Conservation (phyloP, 2,888 invertebrate genomes). For the Tipula lateralis region DNA sequence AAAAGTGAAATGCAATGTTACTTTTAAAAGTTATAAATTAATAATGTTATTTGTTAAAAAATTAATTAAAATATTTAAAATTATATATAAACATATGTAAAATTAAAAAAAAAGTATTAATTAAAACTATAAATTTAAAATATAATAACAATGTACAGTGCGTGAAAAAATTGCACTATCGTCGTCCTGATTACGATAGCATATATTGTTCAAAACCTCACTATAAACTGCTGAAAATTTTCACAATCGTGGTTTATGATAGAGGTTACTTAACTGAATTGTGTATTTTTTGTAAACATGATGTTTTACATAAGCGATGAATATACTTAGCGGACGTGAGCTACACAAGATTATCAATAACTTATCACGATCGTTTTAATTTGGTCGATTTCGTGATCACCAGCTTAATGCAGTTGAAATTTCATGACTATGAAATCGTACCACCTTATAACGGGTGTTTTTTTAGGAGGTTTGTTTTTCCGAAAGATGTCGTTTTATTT, state of each 20-base stretch:
- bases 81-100: not conserved
- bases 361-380: not conserved
- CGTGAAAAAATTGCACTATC: not conserved
- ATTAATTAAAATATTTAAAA: not conserved
- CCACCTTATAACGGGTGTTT: no score
- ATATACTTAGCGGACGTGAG: not conserved
- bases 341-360: not conserved
- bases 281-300: no score
- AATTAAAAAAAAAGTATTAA: not conserved
- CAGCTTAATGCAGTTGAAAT: no score
- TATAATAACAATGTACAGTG: not conserved
- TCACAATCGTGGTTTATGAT: no score
- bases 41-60: constrained; percentile 24
- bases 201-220: not conserved
- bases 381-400: no score
- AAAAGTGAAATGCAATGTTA: not conserved
- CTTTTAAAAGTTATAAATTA: not conserved
- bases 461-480: no score
- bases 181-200: no score
- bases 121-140: not conserved
- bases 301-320: not conserved
- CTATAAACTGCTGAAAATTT: no score
- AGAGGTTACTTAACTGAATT: no score
- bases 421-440: no score
- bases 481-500: no score